These are phyloP conservation scores for Phalacrocorax carbo DNA, from an alignment of 2,113 vertebrate species.

Conservation along the genomic window DNA sequence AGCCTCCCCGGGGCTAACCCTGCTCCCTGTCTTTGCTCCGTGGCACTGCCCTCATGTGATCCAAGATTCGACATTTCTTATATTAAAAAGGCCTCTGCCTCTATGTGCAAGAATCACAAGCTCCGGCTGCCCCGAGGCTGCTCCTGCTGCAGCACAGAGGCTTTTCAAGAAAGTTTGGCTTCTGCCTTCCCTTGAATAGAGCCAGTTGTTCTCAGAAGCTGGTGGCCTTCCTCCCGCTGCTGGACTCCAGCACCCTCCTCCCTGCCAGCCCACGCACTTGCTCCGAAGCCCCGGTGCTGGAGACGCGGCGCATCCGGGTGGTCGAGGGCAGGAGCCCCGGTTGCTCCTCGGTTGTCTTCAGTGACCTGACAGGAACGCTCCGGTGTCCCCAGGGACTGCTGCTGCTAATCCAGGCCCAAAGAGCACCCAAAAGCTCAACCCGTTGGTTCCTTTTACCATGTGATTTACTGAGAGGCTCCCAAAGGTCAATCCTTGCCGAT, in stretches of 20 bases:
- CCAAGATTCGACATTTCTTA: background rate
- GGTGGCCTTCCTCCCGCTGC: background rate
- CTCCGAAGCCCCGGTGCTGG: fast-evolving
- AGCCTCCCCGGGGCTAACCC: background rate
- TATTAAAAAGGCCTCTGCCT: background rate
- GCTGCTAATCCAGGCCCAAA: background rate
- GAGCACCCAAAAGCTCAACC: background rate
- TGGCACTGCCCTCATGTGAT: background rate
- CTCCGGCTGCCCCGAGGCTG: background rate
- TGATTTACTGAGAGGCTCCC: background rate
- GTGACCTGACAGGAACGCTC: background rate
- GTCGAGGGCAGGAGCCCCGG: background rate
- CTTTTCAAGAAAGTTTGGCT: background rate
- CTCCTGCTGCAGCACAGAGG: background rate
- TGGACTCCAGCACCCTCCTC: background rate
- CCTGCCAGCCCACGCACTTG: background rate
- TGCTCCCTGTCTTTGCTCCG: fast-evolving
- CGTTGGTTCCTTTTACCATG: fast-evolving
- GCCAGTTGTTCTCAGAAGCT: background rate
- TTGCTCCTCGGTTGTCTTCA: fast-evolving
- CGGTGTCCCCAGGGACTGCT: fast-evolving
- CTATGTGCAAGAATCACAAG: background rate
- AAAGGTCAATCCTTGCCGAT: fast-evolving
- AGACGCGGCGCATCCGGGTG: fast-evolving
- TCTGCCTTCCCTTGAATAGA: background rate